These are phyloP conservation scores for Cylindroiulus punctatus DNA, from an alignment of 2,888 invertebrate species.

Conservation along the genomic window DNA sequence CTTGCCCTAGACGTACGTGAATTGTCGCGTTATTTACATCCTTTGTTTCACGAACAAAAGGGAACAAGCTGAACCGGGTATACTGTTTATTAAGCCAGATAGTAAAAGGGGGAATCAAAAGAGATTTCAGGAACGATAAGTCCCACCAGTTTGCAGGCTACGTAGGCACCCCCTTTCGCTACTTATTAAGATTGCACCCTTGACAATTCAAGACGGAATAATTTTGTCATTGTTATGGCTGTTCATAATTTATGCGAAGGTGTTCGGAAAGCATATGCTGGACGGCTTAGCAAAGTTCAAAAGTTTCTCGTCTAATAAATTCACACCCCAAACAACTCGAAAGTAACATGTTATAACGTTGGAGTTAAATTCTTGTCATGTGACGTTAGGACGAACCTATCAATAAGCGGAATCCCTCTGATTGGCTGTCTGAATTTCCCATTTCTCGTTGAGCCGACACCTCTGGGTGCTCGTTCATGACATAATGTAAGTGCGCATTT, in stretches of 20 bases:
- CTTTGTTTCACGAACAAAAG: not conserved
- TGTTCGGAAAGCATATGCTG: not conserved
- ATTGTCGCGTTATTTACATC: slow-evolving; percentile 36
- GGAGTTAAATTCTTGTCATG: too few relatives aligned
- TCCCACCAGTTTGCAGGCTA: not conserved
- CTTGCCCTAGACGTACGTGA: slow-evolving; percentile 9
- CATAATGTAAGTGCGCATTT: too few relatives aligned
- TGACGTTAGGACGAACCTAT: too few relatives aligned
- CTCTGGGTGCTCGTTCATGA: too few relatives aligned
- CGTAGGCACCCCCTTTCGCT: not conserved
- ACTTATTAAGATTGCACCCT: slow-evolving; percentile 32
- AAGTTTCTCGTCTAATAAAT: not conserved
- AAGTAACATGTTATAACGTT: too few relatives aligned
- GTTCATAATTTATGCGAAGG: not conserved
- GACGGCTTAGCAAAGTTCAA: not conserved
- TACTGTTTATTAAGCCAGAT: slow-evolving; percentile 21
- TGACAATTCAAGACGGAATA: slow-evolving; percentile 12
- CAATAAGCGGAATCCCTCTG: too few relatives aligned
- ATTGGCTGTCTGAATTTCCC: too few relatives aligned
- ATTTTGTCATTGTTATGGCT: slow-evolving; percentile 31
- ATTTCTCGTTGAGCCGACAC: too few relatives aligned
- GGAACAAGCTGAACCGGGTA: slow-evolving; percentile 20
- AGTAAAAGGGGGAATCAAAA: slow-evolving; percentile 3
- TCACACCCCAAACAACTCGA: too few relatives aligned
- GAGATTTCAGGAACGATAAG: not conserved